Evolutionary conservation across 2,113 vertebrate species (phyloP).

Genomic region (Himantopus leucocephalus): DNA sequence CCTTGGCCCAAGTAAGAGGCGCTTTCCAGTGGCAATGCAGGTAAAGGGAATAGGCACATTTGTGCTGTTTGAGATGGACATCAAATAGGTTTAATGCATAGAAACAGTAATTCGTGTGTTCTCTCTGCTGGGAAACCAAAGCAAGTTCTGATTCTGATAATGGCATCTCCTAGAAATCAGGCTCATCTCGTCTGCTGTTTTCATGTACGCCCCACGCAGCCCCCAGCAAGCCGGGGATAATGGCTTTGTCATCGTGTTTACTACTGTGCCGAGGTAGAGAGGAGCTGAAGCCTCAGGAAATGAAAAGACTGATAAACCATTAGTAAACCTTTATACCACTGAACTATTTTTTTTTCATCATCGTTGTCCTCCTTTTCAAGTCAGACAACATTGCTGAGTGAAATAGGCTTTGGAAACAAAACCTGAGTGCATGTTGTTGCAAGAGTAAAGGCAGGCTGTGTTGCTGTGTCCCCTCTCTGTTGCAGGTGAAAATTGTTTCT

Average conservation of each 20-base stretch:
- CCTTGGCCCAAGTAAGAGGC: fast-evolving
- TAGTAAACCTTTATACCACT: neutral
- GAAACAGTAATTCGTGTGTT: neutral
- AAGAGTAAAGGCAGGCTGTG: neutral
- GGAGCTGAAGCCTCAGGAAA: neutral
- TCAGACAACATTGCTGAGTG: neutral
- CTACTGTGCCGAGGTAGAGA: neutral
- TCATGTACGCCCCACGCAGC: neutral
- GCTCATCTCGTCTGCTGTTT: neutral
- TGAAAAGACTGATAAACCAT: neutral
- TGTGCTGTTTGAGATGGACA: neutral
- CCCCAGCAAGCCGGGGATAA: neutral
- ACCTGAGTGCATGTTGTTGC: neutral
- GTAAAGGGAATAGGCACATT: neutral
- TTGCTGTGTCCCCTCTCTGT: neutral
- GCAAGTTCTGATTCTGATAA: neutral
- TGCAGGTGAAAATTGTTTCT: neutral
- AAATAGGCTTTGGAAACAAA: neutral
- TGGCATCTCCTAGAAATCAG: neutral
- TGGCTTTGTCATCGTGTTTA: neutral
- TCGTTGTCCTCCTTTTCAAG: neutral
- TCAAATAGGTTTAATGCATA: neutral
- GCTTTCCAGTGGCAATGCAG: neutral
- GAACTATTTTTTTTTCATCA: neutral
- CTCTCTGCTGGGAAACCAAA: neutral